Evolutionary conservation across 2,888 invertebrate species (phyloP).

Genomic region (Pandemis corylana): DNA sequence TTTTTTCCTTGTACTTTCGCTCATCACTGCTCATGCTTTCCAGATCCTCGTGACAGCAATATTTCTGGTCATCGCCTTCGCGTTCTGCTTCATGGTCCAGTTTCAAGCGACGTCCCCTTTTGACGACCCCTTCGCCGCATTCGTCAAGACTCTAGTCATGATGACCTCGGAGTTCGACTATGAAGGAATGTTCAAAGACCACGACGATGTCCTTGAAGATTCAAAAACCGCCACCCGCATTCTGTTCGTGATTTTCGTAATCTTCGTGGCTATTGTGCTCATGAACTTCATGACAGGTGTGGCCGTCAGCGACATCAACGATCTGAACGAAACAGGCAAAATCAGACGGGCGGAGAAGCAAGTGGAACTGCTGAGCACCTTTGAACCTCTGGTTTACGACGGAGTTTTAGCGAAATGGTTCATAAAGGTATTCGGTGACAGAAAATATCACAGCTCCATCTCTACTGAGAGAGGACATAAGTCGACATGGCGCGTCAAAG

Average conservation of each 20-base stretch:
- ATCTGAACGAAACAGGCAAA: constrained; percentile 63
- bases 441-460: background rate
- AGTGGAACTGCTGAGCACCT: constrained; percentile 58
- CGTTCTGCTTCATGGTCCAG: constrained; percentile 27
- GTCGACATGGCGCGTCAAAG: background rate
- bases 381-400: constrained; percentile 46
- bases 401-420: background rate
- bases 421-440: background rate
- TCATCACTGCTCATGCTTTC: background rate
- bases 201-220: background rate
- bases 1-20: background rate
- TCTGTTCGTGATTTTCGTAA: constrained; percentile 61
- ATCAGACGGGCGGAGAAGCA: constrained; percentile 65
- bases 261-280: constrained; percentile 65
- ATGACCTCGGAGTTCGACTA: constrained; percentile 28
- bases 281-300: constrained; percentile 71
- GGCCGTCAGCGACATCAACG: constrained; percentile 68
- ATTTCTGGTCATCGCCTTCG: constrained; percentile 3
- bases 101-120: constrained; percentile 7
- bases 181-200: constrained; percentile 3
- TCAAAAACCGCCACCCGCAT: background rate
- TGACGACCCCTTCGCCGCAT: constrained; percentile 8
- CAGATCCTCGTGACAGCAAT: constrained; percentile 15
- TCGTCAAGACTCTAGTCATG: constrained; percentile 22
- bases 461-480: background rate